Percentiles rank a stretch among this genome's conserved stretches.
phyloP scores from a whole-genome alignment of 2,888 invertebrate species.

The Drosophila infuscata region DNA sequence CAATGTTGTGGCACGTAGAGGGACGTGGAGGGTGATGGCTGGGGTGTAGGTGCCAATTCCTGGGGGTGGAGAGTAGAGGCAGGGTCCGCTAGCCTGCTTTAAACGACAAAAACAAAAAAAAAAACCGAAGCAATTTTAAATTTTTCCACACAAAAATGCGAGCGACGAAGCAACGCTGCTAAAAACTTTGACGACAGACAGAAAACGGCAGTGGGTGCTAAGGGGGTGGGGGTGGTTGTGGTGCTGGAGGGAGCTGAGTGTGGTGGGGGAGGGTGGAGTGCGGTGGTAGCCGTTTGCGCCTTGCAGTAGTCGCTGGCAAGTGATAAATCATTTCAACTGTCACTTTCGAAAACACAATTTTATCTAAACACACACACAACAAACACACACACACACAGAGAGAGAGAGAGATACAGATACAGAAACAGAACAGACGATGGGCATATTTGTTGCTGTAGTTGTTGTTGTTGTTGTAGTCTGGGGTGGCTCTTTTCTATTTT shows the following conservation, averaged over 20 bases:
- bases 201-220: conserved; percentile 22
- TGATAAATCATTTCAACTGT: conserved; percentile 85
- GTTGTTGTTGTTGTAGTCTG: conserved; percentile 34
- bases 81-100: conserved; percentile 1
- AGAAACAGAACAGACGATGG: conserved; percentile 42
- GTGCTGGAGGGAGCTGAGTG: neutral
- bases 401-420: conserved; percentile 36
- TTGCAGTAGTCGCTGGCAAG: conserved; percentile 79
- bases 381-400: conserved; percentile 26
- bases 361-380: conserved; percentile 81
- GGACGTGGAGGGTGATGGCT: neutral
- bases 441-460: conserved; percentile 50
- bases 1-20: conserved; percentile 35
- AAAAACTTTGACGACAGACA: conserved; percentile 84
- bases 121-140: conserved; percentile 71
- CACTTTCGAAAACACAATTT: conserved; percentile 85
- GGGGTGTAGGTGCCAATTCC: neutral
- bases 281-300: conserved; percentile 60
- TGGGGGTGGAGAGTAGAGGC: neutral
- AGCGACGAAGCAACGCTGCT: conserved; percentile 75
- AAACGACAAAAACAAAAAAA: conserved; percentile 61
- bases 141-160: conserved; percentile 78
- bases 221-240: neutral
- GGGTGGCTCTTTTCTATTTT: conserved; percentile 48
- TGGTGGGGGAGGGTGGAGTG: conserved; percentile 5